Evolutionary conservation across 2,888 invertebrate species (phyloP).

Genomic region (Eupithecia pulchellata): DNA sequence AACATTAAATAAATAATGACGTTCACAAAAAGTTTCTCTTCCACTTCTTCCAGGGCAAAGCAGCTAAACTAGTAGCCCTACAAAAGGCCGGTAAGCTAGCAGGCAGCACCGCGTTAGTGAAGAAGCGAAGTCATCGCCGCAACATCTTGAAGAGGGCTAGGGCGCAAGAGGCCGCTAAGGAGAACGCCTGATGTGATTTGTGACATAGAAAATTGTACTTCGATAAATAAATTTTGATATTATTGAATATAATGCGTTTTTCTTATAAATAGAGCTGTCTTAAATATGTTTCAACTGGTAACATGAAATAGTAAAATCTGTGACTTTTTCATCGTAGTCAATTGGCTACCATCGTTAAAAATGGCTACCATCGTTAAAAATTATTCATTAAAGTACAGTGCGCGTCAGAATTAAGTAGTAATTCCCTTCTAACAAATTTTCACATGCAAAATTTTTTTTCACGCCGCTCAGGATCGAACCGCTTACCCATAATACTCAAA

Average conservation of each 20-base stretch:
- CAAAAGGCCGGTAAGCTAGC: slow-evolving; percentile 74
- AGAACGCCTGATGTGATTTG: slow-evolving; percentile 9
- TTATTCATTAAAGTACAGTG: too few relatives aligned
- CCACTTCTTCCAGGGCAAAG: slow-evolving; percentile 72
- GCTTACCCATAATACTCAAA: too few relatives aligned
- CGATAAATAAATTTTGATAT: background rate
- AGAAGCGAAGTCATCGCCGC: slow-evolving; percentile 73
- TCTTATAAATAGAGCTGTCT: too few relatives aligned
- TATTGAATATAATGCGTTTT: background rate
- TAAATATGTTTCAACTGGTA: too few relatives aligned
- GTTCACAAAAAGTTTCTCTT: background rate
- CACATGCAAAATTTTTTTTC: too few relatives aligned
- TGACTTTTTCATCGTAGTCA: too few relatives aligned
- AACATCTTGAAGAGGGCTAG: slow-evolving; percentile 69
- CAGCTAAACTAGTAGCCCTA: slow-evolving; percentile 75
- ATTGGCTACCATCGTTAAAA: too few relatives aligned
- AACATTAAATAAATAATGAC: background rate
- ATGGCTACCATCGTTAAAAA: too few relatives aligned
- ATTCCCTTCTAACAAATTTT: too few relatives aligned
- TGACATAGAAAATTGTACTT: background rate
- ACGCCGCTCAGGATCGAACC: too few relatives aligned
- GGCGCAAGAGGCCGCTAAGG: slow-evolving; percentile 50
- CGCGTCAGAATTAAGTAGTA: too few relatives aligned
- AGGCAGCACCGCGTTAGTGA: slow-evolving; percentile 61
- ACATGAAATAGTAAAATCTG: too few relatives aligned